Percentiles rank a stretch among this genome's conserved stretches.
Conservation (phyloP, 1,140 invertebrate genomes). For the Drosophila dunni region DNA sequence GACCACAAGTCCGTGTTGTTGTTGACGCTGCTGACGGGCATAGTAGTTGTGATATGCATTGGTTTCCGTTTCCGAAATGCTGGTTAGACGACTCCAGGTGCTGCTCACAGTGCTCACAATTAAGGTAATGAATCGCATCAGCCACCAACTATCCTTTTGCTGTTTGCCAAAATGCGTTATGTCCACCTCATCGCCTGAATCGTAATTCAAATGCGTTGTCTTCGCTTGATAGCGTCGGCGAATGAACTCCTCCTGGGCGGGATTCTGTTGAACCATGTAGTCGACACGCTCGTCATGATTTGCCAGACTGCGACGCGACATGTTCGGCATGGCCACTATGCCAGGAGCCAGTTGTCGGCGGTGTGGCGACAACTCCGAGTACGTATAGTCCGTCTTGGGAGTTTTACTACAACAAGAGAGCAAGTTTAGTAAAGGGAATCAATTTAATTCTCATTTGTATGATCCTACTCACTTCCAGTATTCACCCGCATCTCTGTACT, state of each 20-base stretch:
- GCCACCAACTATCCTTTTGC: conserved; percentile 61
- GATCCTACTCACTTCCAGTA: conserved; percentile 88
- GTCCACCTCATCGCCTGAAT: conserved; percentile 79
- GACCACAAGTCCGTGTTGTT: conserved; percentile 50
- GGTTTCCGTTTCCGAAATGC: conserved; percentile 42
- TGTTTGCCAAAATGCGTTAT: conserved; percentile 39
- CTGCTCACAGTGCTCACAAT: conserved; percentile 61
- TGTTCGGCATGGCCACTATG: conserved; percentile 91
- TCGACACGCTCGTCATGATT: conserved; percentile 77
- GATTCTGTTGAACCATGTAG: conserved; percentile 74
- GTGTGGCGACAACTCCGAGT: conserved; percentile 90
- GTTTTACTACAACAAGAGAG: conserved; percentile 86
- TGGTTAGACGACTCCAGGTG: conserved; percentile 59
- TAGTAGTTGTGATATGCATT: conserved; percentile 64
- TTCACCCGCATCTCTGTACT: conserved; percentile 88
- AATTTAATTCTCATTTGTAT: background rate
- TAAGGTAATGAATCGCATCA: conserved; percentile 61
- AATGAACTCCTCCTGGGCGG: conserved; percentile 74
- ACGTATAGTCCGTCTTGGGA: conserved; percentile 93
- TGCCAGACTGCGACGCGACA: conserved; percentile 89
- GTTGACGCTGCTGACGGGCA: conserved; percentile 27
- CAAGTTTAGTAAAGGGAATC: background rate
- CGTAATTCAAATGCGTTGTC: conserved; percentile 61
- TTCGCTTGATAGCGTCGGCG: conserved; percentile 73
- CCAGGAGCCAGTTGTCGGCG: conserved; percentile 91